Percentiles rank a stretch among this genome's conserved stretches.
Conservation (phyloP, 2,797 vertebrate species). For the Sebastes cheni region DNA sequence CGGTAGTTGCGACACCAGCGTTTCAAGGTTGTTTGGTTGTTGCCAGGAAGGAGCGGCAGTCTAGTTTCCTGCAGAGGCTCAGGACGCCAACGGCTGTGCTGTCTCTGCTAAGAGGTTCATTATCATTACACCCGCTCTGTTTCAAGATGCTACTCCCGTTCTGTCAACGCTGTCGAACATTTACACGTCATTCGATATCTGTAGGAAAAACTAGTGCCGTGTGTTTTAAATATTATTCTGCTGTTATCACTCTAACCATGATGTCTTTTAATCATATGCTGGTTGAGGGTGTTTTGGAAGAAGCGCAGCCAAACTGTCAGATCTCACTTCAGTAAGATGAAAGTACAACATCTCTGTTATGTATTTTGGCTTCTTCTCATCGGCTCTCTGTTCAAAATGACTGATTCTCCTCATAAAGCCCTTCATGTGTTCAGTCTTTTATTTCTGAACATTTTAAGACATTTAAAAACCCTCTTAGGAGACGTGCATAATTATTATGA, state of each 20-base stretch:
- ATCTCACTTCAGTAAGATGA: conserved; percentile 1
- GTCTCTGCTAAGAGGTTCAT: neutral
- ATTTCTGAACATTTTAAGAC: neutral
- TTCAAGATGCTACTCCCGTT: neutral
- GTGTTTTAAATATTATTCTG: neutral
- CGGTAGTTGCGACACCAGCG: conserved; percentile 18
- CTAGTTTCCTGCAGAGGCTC: conserved; percentile 25
- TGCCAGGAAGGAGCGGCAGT: conserved; percentile 26
- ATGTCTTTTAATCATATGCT: neutral
- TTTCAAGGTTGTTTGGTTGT: conserved; percentile 60
- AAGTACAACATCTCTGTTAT: neutral
- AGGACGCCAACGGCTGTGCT: neutral
- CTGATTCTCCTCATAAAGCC: neutral
- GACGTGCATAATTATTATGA: neutral
- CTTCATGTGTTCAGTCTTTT: neutral
- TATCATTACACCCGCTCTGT: neutral
- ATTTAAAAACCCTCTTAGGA: neutral
- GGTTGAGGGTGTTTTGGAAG: neutral
- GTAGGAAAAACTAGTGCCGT: neutral
- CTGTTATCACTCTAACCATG: neutral
- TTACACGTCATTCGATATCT: neutral
- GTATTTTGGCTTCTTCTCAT: neutral
- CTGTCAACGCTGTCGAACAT: neutral
- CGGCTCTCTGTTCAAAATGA: neutral
- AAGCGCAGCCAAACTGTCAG: neutral